phyloP scores from a whole-genome alignment of 2,113 vertebrate genomes.

The Hippocampus guttulatus region DNA sequence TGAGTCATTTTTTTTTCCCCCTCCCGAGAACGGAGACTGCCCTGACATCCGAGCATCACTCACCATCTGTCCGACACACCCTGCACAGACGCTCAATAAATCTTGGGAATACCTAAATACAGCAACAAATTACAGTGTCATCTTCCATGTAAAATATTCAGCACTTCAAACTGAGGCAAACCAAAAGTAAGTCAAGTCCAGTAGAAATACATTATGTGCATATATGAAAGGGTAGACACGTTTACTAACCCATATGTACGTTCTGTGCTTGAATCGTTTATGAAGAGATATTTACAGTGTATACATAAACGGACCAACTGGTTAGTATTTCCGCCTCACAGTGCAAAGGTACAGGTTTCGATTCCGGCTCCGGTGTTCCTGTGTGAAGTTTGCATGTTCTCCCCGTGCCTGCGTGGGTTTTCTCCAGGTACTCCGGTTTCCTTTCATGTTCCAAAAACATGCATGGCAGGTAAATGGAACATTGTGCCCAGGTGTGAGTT shows the following conservation, averaged over 20 bases:
- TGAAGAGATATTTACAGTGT: neutral
- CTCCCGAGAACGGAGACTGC: conserved; percentile 59
- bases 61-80: conserved; percentile 62
- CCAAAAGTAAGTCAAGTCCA: neutral
- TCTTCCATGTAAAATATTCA: neutral
- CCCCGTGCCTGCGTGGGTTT: too few species aligned
- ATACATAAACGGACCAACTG: too few species aligned
- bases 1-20: conserved; percentile 46
- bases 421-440: too few species aligned
- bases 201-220: neutral
- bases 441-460: too few species aligned
- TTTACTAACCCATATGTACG: neutral
- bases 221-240: neutral
- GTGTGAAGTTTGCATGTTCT: too few species aligned
- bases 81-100: conserved; percentile 14
- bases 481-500: too few species aligned
- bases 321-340: too few species aligned
- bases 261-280: neutral
- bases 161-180: neutral
- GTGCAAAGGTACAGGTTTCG: too few species aligned
- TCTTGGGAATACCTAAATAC: neutral
- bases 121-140: neutral
- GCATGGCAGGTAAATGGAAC: too few species aligned
- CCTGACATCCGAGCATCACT: conserved; percentile 55
- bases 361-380: too few species aligned